These are phyloP conservation scores for Corydoras sp. DNA, from an alignment of 2,113 vertebrate species.

Conservation along the genomic window DNA sequence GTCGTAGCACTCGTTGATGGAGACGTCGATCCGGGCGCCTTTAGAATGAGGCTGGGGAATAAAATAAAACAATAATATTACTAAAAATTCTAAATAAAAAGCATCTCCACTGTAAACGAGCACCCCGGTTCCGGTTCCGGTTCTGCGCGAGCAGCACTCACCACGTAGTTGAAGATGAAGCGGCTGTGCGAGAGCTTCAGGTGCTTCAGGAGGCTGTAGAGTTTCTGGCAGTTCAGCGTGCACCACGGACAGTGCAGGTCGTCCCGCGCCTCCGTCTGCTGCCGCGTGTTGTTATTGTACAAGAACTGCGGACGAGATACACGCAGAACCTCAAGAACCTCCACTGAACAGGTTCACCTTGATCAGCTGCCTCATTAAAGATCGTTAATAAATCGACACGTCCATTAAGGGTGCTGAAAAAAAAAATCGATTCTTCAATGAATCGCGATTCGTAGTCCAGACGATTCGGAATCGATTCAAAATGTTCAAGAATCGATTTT, in stretches of 20 bases:
- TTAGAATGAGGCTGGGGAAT: conserved; percentile 88
- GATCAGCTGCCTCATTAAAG: too few species aligned
- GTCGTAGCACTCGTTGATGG: conserved; percentile 97
- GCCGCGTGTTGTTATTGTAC: conserved; percentile 95
- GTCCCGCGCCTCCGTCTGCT: conserved; percentile 93
- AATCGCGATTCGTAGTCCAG: too few species aligned
- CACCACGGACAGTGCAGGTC: conserved; percentile 98
- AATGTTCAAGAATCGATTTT: too few species aligned
- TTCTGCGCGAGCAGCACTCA: conserved; percentile 55
- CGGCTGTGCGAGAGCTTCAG: conserved; percentile 96
- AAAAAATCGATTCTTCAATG: too few species aligned
- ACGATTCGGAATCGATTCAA: too few species aligned
- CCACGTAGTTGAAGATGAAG: conserved; percentile 98
- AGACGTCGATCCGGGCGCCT: conserved; percentile 97
- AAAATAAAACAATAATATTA: too few species aligned
- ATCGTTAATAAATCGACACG: too few species aligned
- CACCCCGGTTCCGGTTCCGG: too few species aligned
- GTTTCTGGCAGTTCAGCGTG: conserved; percentile 92
- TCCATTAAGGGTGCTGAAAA: too few species aligned
- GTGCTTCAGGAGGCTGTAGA: conserved; percentile 97
- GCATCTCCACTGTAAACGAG: background rate
- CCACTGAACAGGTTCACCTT: too few species aligned
- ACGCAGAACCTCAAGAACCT: too few species aligned
- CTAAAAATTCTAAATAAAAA: background rate
- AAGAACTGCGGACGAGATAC: conserved; percentile 70